These are phyloP conservation scores for Chroicocephalus ridibundus DNA, from an alignment of 2,113 vertebrate genomes.

Conservation along the genomic window DNA sequence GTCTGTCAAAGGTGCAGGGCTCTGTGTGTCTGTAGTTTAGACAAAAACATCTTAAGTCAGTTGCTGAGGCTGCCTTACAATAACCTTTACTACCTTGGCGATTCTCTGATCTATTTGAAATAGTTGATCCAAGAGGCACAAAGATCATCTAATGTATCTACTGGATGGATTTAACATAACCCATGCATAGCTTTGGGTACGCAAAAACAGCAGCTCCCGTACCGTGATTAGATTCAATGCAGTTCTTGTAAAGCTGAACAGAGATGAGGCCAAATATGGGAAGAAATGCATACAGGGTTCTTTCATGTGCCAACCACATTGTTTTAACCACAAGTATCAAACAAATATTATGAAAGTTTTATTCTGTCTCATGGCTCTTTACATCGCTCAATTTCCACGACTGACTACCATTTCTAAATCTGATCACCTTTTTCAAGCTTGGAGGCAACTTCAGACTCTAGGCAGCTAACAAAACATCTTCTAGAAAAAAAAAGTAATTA, in stretches of 20 bases:
- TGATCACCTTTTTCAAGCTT: background rate
- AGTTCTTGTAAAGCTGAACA: background rate
- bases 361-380: background rate
- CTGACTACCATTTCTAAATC: background rate
- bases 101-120: background rate
- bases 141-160: background rate
- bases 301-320: background rate
- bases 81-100: background rate
- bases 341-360: background rate
- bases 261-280: background rate
- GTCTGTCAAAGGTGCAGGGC: background rate
- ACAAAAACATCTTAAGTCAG: background rate
- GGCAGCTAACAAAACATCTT: background rate
- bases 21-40: background rate
- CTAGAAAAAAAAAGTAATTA: background rate
- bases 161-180: background rate
- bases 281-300: background rate
- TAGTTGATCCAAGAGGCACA: background rate
- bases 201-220: background rate
- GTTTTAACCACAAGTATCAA: background rate
- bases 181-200: background rate
- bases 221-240: background rate
- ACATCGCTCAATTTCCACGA: background rate
- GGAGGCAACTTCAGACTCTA: background rate
- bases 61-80: background rate